Conservation (phyloP, 1,140 invertebrate genomes). For the Adelges cooleyi region DNA sequence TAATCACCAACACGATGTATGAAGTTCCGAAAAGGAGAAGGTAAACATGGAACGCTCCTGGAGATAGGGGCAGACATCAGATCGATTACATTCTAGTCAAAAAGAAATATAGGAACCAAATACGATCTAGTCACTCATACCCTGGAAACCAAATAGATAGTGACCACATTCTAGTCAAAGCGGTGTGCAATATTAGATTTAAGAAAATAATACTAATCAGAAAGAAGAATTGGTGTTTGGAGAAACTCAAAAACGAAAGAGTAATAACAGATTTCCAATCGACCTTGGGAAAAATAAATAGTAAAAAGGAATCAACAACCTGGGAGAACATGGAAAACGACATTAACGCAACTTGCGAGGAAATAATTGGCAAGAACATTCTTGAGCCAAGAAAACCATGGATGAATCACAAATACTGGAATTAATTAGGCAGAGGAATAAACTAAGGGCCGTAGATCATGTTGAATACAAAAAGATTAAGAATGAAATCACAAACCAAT, state of each 20-base stretch:
- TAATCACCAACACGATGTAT: neutral
- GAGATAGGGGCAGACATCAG: constrained; percentile 35
- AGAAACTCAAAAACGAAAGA: constrained; percentile 22
- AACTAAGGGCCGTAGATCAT: neutral
- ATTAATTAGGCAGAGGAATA: neutral
- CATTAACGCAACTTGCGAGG: neutral
- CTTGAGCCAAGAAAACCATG: constrained; percentile 6
- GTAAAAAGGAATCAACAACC: neutral
- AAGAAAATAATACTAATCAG: constrained; percentile 8
- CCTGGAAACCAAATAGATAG: constrained; percentile 4
- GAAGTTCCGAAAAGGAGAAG: constrained; percentile 17
- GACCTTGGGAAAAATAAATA: neutral
- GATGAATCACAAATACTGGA: constrained; percentile 7
- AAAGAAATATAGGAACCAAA: neutral
- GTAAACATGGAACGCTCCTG: constrained; percentile 36
- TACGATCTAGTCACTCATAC: neutral
- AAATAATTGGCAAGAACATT: neutral
- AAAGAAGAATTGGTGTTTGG: constrained; percentile 12
- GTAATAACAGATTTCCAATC: neutral
- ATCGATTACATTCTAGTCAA: constrained; percentile 37
- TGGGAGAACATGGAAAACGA: neutral
- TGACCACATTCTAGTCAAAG: constrained; percentile 16
- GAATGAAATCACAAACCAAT: constrained; percentile 5
- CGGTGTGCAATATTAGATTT: constrained; percentile 15
- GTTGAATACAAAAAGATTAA: neutral